Evolutionary conservation across 2,113 vertebrate species (phyloP).

Genomic region (Carassius auratus): DNA sequence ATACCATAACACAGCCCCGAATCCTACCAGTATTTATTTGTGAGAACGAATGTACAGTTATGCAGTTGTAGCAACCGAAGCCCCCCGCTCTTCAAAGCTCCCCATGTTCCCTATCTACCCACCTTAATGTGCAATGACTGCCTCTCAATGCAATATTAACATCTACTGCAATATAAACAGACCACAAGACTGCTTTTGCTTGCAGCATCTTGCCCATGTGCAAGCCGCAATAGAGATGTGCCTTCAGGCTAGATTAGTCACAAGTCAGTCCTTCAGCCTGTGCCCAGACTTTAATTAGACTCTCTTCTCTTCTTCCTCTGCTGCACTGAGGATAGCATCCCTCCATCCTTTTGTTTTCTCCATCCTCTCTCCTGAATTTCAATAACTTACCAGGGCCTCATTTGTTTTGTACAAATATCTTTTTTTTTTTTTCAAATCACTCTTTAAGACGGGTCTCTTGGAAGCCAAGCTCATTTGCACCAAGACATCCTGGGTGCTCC

Average conservation of each 20-base stretch:
- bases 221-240: slow-evolving; percentile 34
- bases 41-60: not conserved
- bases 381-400: slow-evolving; percentile 10
- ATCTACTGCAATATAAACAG: slow-evolving; percentile 27
- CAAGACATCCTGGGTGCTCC: not conserved
- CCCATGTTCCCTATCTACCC: not conserved
- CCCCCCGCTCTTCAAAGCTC: not conserved
- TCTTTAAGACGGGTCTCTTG: slow-evolving; percentile 16
- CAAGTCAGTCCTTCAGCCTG: slow-evolving; percentile 41
- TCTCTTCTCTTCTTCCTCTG: slow-evolving; percentile 27
- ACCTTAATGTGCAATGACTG: not conserved
- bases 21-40: not conserved
- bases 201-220: slow-evolving; percentile 36
- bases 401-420: slow-evolving; percentile 17
- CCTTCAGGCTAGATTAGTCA: slow-evolving; percentile 56
- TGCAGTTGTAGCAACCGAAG: not conserved
- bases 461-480: slow-evolving; percentile 17
- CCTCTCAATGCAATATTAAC: slow-evolving; percentile 43
- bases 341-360: slow-evolving; percentile 39
- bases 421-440: not conserved
- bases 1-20: not conserved
- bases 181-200: slow-evolving; percentile 23
- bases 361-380: slow-evolving; percentile 31
- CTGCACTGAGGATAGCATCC: slow-evolving; percentile 35
- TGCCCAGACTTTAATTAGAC: slow-evolving; percentile 51